Conservation (phyloP, 1,140 invertebrate species). For the Scaptomyza graminum region DNA sequence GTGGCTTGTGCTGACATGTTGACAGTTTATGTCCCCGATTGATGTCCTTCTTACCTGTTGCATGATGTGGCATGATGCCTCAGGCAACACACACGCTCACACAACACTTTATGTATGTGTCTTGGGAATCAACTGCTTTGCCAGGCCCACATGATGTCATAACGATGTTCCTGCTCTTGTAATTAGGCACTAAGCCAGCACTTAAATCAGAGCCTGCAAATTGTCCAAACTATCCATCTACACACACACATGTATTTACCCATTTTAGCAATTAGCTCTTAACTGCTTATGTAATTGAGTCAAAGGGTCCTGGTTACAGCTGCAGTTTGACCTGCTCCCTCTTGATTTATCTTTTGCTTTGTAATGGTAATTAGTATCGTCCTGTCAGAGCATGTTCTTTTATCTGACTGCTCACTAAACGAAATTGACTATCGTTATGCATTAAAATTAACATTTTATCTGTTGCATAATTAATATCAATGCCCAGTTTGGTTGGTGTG, state of each 20-base stretch:
- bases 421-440: constrained; percentile 28
- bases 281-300: neutral
- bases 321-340: neutral
- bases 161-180: constrained; percentile 9
- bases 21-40: too few species aligned
- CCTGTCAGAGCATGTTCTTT: constrained; percentile 6
- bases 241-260: constrained; percentile 20
- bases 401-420: neutral
- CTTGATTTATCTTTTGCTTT: neutral
- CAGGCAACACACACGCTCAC: neutral
- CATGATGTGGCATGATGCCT: constrained; percentile 16
- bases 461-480: constrained; percentile 10
- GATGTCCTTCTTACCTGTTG: constrained; percentile 53
- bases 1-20: constrained; percentile 7
- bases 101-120: constrained; percentile 48
- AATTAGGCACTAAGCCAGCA: constrained; percentile 47
- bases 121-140: constrained; percentile 16
- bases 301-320: neutral
- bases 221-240: neutral
- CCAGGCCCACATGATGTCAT: constrained; percentile 35
- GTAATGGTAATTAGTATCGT: constrained; percentile 6
- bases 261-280: neutral
- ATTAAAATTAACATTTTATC: constrained; percentile 1
- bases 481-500: neutral
- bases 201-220: constrained; percentile 30